A percentile compares a stretch with the other conserved stretches of the same genome.
These are phyloP conservation scores for Actenoides hombroni DNA, from an alignment of 2,113 vertebrate species.

Conservation along the genomic window DNA sequence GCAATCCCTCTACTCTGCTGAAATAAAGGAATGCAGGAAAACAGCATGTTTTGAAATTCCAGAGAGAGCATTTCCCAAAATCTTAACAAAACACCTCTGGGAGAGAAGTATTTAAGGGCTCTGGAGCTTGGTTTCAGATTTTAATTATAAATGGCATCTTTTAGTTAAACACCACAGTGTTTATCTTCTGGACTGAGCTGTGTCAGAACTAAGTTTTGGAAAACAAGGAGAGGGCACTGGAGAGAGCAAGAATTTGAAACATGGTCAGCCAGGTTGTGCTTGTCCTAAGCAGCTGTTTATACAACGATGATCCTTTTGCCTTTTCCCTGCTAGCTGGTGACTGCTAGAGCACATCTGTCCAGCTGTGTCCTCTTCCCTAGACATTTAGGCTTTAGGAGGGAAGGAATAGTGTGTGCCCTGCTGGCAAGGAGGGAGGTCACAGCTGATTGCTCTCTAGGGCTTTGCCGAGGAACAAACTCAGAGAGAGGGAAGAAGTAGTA, in stretches of 20 bases:
- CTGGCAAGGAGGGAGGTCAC: background rate
- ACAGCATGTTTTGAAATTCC: background rate
- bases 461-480: fast-evolving
- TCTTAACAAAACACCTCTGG: background rate
- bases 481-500: background rate
- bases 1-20: background rate
- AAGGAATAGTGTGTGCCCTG: fast-evolving
- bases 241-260: background rate
- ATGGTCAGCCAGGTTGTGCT: background rate
- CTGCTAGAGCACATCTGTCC: background rate
- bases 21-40: background rate
- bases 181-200: background rate
- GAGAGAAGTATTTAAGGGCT: background rate
- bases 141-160: background rate
- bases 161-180: background rate
- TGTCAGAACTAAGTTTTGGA: background rate
- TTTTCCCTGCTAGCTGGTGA: background rate
- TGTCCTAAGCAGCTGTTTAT: background rate
- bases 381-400: background rate
- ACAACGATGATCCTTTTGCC: background rate
- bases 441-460: background rate
- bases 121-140: background rate
- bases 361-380: background rate
- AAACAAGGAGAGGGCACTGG: background rate
- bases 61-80: background rate